Base-by-base conservation (phyloP, 2,888 invertebrate species). In the Nesidiocoris tenuis region DNA sequence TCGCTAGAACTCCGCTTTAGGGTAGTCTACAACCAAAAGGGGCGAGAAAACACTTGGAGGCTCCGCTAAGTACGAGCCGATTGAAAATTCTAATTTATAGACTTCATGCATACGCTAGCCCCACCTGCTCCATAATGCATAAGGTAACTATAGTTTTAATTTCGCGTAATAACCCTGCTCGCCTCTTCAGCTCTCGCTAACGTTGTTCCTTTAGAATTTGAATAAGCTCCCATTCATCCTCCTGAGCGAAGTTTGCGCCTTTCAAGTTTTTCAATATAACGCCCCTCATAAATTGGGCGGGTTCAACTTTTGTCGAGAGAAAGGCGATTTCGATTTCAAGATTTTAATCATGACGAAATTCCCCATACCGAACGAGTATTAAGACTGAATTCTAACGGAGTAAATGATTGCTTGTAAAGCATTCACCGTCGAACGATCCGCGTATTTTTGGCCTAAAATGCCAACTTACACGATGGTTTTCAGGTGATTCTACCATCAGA, bases 111-210 rank as follows among this genome's bases (percentile, higher is more conserved):
- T 59, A 75, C 57, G 66, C 74, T 66, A n/a, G 23, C 39, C 39
- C 5, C 74, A 75, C 65, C 74, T 75, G 65, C 66, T 75, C 65
- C 74, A 75, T 75, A 75, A 75, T 75, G 74, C 74, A 75, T 66
- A 75, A 59, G 66, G 66, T 25, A 66, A 75, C 74, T 75, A 39
- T 39, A 75, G 74, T 75, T 75, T 39, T 75, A 75, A 75, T 75
- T 75, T 75, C 66, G 54, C 59, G 74, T 66, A 75, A 75, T 75
- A 75, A 66, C 66, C 72, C 22, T 59, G 70, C n/a, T 70, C 54
- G 61, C 39, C 39, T 39, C 39, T 12, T 39, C 39, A 39, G 39
- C 39, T 12, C 39, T 39, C 12, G 5, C 3, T 39, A 39, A 24
- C 25, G 39, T 56, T 61, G n/a, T 56, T 72, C 61, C 72, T 61